Base-by-base conservation (phyloP, 2,888 invertebrate genomes). In the Harpalus rubripes region DNA sequence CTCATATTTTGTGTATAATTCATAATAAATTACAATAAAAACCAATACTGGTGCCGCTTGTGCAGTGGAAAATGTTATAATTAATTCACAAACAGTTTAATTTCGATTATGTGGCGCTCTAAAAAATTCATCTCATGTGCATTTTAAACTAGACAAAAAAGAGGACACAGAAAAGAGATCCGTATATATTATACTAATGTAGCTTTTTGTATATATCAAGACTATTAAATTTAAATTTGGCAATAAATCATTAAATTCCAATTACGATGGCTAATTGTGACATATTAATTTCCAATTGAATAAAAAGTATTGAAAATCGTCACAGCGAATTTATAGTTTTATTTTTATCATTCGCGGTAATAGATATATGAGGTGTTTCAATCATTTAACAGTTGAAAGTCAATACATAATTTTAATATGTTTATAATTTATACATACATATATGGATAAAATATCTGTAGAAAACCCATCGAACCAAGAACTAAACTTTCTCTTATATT, bases 101-200 rank as follows among this genome's bases (percentile, higher is more conserved):
- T 74, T 74, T 22, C 72, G 44, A 74, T 41, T 74, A 74, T 74
- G 72, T 44, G 72, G 41, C 12, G 41, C 44, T 12, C 16, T 74
- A 74, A 74, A 74, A 74, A 74, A 74, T 74, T 74, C 26, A 74
- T 74, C 72, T 68, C 68, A 39, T 68, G 68, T 68, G 68, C 68
- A 68, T 68, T 68, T 68, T 68, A 39, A 68, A 39, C 68, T 68
- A 39, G 39, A 68, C 68, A 68, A 68, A 68, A 68, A 68, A 63
- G 63, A 39, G 72, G 8, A 0, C 16, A 52, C 44, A 74, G 26
- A 74, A 15, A 44, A 74, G 16, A 74, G 44, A 44, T 18, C 44
- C 32, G 79, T 61, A 79, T 79, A 79, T 59, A 79, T 79, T 79
- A 79, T 79, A 61, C 79, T 79, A 79, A 79, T 79, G 79, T 59